Percentiles rank a stretch among this genome's conserved stretches.
These are phyloP conservation scores for Kradibia gibbosae DNA, from an alignment of 1,140 invertebrate genomes.

Conservation along the genomic window DNA sequence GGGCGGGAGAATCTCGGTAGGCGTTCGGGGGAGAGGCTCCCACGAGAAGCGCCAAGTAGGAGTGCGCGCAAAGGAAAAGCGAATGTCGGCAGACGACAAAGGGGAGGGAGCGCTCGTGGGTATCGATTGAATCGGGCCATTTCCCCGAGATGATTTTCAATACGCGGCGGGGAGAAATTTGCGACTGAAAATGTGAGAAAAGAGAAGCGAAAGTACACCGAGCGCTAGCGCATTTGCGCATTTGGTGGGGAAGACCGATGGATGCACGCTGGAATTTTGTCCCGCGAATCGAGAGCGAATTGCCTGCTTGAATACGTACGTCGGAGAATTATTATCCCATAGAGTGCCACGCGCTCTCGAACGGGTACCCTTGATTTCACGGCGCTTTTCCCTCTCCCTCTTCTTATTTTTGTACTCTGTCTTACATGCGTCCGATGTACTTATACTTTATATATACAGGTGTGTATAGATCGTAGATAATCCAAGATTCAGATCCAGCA, in stretches of 20 bases:
- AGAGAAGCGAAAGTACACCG: slow-evolving; percentile 6
- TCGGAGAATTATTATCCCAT: slow-evolving; percentile 18
- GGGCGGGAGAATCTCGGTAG: slow-evolving; percentile 2
- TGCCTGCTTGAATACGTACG: not conserved
- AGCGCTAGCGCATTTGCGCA: not conserved
- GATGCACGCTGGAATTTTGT: not conserved
- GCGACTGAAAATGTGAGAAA: not conserved
- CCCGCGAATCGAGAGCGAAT: slow-evolving; percentile 27
- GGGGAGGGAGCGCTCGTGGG: not conserved
- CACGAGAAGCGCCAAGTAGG: not conserved
- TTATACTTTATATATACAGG: slow-evolving; percentile 5
- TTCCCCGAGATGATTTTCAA: slow-evolving; percentile 28
- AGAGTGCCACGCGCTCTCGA: not conserved
- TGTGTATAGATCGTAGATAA: slow-evolving; percentile 11
- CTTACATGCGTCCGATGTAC: not conserved
- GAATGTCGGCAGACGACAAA: slow-evolving; percentile 42
- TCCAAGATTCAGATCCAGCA: not conserved
- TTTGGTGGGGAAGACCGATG: not conserved
- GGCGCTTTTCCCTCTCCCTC: not conserved
- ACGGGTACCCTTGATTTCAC: not conserved
- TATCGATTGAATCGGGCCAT: slow-evolving; percentile 23
- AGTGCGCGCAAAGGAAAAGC: slow-evolving; percentile 33
- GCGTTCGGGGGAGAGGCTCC: slow-evolving; percentile 5
- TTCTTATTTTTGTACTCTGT: too few species aligned
- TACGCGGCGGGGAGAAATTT: slow-evolving; percentile 22